Conservation (phyloP, 2,888 invertebrate species). For the Phlogophora meticulosa region DNA sequence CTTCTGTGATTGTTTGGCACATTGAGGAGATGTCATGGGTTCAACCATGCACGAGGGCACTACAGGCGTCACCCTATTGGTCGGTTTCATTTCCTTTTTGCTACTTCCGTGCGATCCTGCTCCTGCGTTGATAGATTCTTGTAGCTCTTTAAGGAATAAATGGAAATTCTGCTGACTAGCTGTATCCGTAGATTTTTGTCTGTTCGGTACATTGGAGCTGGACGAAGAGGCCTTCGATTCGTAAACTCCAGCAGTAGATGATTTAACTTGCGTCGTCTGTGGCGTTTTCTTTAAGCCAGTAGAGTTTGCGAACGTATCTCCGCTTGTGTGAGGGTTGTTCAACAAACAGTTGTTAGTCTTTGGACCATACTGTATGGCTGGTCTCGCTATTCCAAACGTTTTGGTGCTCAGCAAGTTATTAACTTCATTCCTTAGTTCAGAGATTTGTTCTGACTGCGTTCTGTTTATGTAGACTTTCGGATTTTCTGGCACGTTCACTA, state of each 20-base stretch:
- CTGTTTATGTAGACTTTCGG: constrained; percentile 76
- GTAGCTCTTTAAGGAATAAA: constrained; percentile 79
- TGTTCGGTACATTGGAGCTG: constrained; percentile 10
- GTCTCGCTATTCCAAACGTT: constrained; percentile 49
- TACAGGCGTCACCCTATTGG: constrained; percentile 64
- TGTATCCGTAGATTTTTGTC: constrained; percentile 24
- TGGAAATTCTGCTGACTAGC: constrained; percentile 68
- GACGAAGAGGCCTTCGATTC: constrained; percentile 15
- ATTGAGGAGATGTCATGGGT: constrained; percentile 64
- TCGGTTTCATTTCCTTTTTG: constrained; percentile 68
- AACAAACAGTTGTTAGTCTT: constrained; percentile 36
- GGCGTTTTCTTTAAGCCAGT: constrained; percentile 9
- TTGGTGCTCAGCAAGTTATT: constrained; percentile 57
- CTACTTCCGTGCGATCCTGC: constrained; percentile 54
- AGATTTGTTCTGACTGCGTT: constrained; percentile 70
- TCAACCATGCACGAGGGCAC: constrained; percentile 64
- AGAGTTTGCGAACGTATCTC: constrained; percentile 26
- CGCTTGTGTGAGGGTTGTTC: constrained; percentile 28
- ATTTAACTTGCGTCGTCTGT: background rate
- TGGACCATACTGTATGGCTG: constrained; percentile 63
- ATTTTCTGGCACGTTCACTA: constrained; percentile 64
- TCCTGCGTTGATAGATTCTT: constrained; percentile 77
- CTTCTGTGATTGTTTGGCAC: constrained; percentile 80
- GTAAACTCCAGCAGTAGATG: background rate
- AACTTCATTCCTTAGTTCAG: constrained; percentile 65